A percentile compares a stretch with the other conserved stretches of the same genome.
These are phyloP conservation scores for Acanthurus tractus DNA, from an alignment of 2,797 vertebrate species.

Conservation along the genomic window DNA sequence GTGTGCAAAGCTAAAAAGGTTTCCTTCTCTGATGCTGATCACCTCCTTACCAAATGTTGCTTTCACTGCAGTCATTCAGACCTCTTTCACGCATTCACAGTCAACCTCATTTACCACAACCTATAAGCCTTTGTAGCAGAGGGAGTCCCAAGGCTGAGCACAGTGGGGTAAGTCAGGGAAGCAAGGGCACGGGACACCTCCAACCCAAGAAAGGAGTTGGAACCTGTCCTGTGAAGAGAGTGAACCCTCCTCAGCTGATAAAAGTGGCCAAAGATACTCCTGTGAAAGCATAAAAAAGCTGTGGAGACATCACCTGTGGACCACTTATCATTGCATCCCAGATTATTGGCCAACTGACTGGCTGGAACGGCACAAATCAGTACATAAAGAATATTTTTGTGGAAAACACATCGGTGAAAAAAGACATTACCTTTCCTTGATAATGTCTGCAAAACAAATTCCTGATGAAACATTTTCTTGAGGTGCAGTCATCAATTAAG, in stretches of 20 bases:
- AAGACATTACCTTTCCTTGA: too few species aligned
- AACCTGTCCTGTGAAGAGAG: constrained; percentile 45
- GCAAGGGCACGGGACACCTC: constrained; percentile 20
- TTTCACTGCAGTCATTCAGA: constrained; percentile 44
- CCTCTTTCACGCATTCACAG: constrained; percentile 67
- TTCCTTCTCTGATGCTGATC: constrained; percentile 27
- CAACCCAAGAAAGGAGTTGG: constrained; percentile 1
- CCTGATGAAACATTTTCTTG: background rate
- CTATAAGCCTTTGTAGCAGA: constrained; percentile 1
- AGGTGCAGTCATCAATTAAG: background rate
- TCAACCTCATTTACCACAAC: constrained; percentile 58
- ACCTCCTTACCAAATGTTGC: constrained; percentile 57
- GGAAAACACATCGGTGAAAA: too few species aligned
- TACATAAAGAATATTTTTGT: background rate
- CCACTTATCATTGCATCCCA: constrained; percentile 45
- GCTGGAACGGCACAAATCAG: background rate
- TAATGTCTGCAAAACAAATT: background rate
- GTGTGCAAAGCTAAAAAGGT: constrained; percentile 40
- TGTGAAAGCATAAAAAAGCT: constrained; percentile 32
- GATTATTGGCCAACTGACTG: constrained; percentile 10
- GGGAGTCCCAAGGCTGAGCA: constrained; percentile 12
- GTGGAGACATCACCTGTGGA: constrained; percentile 23
- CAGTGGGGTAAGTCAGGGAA: constrained; percentile 18
- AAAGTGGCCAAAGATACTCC: constrained; percentile 53
- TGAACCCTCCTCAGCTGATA: constrained; percentile 13